Conservation (phyloP, 2,888 invertebrate genomes). For the Tipula confusa region DNA sequence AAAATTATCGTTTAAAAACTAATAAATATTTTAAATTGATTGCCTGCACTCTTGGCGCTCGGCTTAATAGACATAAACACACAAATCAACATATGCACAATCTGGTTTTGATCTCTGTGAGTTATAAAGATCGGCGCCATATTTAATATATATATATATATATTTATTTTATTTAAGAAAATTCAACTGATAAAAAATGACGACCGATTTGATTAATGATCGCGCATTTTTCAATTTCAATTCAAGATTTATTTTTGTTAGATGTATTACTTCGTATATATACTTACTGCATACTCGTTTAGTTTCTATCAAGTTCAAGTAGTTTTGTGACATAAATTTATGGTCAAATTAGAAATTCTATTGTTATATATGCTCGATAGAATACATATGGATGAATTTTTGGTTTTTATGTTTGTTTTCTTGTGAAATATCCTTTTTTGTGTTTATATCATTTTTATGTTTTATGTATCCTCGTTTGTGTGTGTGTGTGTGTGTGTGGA, state of each 20-base stretch:
- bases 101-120: not conserved
- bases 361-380: not conserved
- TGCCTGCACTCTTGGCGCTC: not conserved
- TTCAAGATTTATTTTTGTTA: not conserved
- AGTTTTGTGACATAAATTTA: constrained; percentile 5
- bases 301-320: not conserved
- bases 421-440: not conserved
- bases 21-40: constrained; percentile 1
- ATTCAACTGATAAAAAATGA: not conserved
- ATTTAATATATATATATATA: not conserved
- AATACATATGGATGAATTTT: not conserved
- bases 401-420: not conserved
- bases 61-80: not conserved
- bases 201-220: constrained; percentile 14
- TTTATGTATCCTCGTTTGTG: not conserved
- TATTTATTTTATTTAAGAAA: not conserved
- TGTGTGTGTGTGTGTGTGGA: not conserved
- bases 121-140: not conserved
- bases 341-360: not conserved
- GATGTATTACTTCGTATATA: not conserved
- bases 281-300: not conserved
- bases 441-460: not conserved
- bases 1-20: not conserved
- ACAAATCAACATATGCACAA: not conserved
- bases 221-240: not conserved